Percentiles rank a stretch among this genome's conserved stretches.
Evolutionary conservation across 2,113 vertebrate genomes (phyloP).

Genomic region (Colistium nudipinnis): DNA sequence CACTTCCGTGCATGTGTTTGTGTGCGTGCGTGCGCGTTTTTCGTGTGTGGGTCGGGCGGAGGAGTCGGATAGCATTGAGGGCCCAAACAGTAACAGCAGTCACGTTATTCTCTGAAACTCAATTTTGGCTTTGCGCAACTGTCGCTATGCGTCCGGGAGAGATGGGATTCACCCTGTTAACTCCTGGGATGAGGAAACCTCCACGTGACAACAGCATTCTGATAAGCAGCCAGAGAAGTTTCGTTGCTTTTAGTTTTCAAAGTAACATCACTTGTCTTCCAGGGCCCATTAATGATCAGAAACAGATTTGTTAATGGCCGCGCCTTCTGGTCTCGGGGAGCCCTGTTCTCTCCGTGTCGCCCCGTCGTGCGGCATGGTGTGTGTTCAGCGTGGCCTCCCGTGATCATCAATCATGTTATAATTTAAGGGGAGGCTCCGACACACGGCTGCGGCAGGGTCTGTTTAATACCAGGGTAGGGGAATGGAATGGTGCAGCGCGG

Average conservation of each 20-base stretch:
- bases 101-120: background rate
- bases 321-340: conserved; percentile 1
- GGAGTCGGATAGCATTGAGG: too few relatives aligned
- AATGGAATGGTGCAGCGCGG: conserved; percentile 22
- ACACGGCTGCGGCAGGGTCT: conserved; percentile 29
- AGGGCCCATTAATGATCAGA: conserved; percentile 16
- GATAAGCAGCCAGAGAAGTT: background rate
- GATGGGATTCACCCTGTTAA: background rate
- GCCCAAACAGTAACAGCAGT: background rate
- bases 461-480: conserved; percentile 46
- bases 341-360: background rate
- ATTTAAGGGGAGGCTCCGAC: conserved; percentile 39
- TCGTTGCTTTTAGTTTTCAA: background rate
- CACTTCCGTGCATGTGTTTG: background rate
- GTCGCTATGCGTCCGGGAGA: background rate
- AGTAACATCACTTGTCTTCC: background rate
- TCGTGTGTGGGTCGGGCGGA: too few relatives aligned
- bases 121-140: background rate
- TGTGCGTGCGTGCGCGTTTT: background rate
- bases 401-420: conserved; percentile 41
- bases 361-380: conserved; percentile 24
- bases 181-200: background rate
- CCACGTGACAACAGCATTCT: background rate
- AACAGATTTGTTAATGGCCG: conserved; percentile 19
- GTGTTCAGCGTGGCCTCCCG: conserved; percentile 24